Evolutionary conservation across 2,113 vertebrate species (phyloP).

Genomic region (Hemicordylus capensis): DNA sequence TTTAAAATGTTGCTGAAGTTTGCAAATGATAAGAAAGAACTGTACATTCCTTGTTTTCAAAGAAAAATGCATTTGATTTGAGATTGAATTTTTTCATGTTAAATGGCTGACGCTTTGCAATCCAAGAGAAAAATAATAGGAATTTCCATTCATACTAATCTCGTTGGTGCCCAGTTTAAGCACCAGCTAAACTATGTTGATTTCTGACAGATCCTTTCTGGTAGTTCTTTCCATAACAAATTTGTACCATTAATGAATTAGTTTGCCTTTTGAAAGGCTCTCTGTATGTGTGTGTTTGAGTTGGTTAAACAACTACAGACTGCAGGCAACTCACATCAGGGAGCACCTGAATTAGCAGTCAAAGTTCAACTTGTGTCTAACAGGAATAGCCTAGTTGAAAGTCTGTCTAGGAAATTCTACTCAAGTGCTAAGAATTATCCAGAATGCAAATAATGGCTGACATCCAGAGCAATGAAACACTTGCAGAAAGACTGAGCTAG

Average conservation of each 20-base stretch:
- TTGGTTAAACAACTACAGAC: not conserved
- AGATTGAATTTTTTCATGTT: conserved; percentile 13
- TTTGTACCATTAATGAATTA: too few species aligned
- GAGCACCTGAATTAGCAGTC: not conserved
- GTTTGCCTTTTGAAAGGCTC: too few species aligned
- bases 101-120: conserved; percentile 13
- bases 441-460: not conserved
- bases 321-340: conserved; percentile 8
- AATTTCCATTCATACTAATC: not conserved
- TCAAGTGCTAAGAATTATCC: not conserved
- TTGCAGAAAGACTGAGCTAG: too few species aligned
- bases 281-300: not conserved
- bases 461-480: too few species aligned
- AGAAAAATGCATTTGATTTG: conserved; percentile 39
- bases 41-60: conserved; percentile 38
- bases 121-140: conserved; percentile 6
- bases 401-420: too few species aligned
- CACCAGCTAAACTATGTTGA: conserved; percentile 8
- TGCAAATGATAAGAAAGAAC: conserved; percentile 38
- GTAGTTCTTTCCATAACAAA: too few species aligned
- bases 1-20: conserved; percentile 40
- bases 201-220: too few species aligned
- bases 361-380: not conserved
- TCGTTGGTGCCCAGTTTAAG: conserved; percentile 9
- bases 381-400: not conserved